phyloP scores from a whole-genome alignment of 2,888 invertebrate species.

The Scotopteryx bipunctaria region DNA sequence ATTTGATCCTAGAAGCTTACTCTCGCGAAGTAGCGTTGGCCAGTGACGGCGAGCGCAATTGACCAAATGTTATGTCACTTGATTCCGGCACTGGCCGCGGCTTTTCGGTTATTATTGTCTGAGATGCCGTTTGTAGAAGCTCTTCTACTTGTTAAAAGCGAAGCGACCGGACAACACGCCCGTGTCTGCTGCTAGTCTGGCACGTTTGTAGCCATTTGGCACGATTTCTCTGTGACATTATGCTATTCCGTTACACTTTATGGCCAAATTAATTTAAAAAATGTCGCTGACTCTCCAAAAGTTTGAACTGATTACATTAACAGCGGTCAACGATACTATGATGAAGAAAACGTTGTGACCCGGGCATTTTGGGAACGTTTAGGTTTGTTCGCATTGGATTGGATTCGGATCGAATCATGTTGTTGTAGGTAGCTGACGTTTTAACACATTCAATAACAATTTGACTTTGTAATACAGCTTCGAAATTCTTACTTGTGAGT shows the following conservation, averaged over 20 bases:
- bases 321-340: slow-evolving; percentile 10
- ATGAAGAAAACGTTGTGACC: slow-evolving; percentile 16
- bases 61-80: slow-evolving; percentile 44
- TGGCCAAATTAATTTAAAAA: slow-evolving; percentile 29
- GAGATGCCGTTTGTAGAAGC: slow-evolving; percentile 28
- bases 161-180: slow-evolving; percentile 33
- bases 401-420: slow-evolving; percentile 3
- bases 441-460: neutral
- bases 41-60: slow-evolving; percentile 20
- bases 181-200: slow-evolving; percentile 55
- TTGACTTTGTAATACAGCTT: neutral
- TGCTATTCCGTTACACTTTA: slow-evolving; percentile 37
- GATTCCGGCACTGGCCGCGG: slow-evolving; percentile 46
- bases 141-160: slow-evolving; percentile 36
- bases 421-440: neutral
- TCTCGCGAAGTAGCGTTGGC: slow-evolving; percentile 24
- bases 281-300: slow-evolving; percentile 22
- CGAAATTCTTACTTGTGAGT: neutral
- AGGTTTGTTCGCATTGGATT: slow-evolving; percentile 19
- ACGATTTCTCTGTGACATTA: slow-evolving; percentile 38
- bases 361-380: slow-evolving; percentile 20
- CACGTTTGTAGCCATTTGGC: slow-evolving; percentile 44
- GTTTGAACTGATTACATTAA: slow-evolving; percentile 15
- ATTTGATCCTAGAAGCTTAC: slow-evolving; percentile 10
- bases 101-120: slow-evolving; percentile 47